These are phyloP conservation scores for Pavo muticus DNA, from an alignment of 2,113 vertebrate species.

Conservation along the genomic window DNA sequence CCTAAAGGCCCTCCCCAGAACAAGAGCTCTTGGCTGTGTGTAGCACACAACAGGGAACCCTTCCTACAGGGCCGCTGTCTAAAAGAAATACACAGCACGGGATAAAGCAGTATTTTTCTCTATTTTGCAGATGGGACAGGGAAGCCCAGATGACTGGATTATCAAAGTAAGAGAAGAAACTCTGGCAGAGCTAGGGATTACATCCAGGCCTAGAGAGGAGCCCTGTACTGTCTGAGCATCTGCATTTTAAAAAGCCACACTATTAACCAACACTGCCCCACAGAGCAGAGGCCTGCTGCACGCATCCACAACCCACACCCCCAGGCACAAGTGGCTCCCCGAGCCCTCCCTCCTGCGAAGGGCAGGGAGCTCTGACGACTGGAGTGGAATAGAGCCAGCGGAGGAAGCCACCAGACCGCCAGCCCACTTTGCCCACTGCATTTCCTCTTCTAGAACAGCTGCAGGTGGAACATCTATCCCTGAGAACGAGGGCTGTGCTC, in stretches of 20 bases:
- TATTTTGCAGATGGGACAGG: not conserved
- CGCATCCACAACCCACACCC: rapidly evolving
- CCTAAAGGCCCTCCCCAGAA: slow-evolving; percentile 24
- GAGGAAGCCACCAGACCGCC: not conserved
- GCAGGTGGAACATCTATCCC: not conserved
- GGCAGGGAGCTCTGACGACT: not conserved
- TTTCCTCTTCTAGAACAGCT: not conserved
- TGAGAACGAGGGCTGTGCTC: not conserved
- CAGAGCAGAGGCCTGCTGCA: not conserved
- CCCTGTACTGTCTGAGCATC: not conserved
- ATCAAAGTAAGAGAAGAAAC: not conserved
- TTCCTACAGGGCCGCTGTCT: not conserved
- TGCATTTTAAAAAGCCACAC: not conserved
- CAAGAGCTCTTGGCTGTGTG: not conserved
- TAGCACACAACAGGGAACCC: not conserved
- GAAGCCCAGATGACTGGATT: not conserved
- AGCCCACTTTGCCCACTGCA: not conserved
- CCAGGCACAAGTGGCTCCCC: rapidly evolving
- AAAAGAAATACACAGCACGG: not conserved
- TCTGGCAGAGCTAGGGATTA: not conserved
- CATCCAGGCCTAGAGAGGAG: not conserved
- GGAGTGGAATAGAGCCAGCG: not conserved
- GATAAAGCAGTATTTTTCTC: not conserved
- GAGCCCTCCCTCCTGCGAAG: rapidly evolving
- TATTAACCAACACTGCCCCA: not conserved